Conservation (phyloP, 64 coral and sea anemone species). For the Dendronephthya gigantea region DNA sequence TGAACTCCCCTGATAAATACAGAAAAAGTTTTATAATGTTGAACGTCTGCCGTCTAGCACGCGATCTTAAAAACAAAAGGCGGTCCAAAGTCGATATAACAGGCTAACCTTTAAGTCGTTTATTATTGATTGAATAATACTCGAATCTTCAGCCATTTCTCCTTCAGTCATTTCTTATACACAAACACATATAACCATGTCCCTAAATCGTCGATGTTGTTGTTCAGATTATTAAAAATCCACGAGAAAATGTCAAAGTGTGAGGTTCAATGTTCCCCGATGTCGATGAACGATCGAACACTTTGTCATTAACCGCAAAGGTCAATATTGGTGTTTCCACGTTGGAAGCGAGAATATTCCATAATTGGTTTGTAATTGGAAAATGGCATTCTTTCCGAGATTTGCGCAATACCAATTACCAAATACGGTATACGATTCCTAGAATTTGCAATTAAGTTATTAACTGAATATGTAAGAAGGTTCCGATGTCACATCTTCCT, state of each 20-base stretch:
- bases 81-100: background rate
- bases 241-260: background rate
- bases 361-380: no score
- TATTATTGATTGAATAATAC: slow-evolving; percentile 1
- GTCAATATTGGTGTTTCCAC: background rate
- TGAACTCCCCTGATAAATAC: background rate
- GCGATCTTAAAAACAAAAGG: background rate
- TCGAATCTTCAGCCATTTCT: slow-evolving; percentile 13
- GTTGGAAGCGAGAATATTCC: background rate
- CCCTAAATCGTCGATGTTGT: background rate
- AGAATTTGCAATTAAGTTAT: no score
- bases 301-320: background rate
- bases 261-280: background rate
- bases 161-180: background rate
- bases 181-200: background rate
- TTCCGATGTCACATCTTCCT: no score
- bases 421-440: no score
- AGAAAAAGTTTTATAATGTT: background rate
- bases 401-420: no score
- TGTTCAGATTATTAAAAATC: background rate
- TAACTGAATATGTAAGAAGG: no score
- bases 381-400: background rate
- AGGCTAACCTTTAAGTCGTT: background rate
- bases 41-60: background rate
- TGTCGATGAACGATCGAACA: background rate